Base-by-base conservation (phyloP, 2,797 vertebrate genomes). In the Neosilurus mollespiculum region DNA sequence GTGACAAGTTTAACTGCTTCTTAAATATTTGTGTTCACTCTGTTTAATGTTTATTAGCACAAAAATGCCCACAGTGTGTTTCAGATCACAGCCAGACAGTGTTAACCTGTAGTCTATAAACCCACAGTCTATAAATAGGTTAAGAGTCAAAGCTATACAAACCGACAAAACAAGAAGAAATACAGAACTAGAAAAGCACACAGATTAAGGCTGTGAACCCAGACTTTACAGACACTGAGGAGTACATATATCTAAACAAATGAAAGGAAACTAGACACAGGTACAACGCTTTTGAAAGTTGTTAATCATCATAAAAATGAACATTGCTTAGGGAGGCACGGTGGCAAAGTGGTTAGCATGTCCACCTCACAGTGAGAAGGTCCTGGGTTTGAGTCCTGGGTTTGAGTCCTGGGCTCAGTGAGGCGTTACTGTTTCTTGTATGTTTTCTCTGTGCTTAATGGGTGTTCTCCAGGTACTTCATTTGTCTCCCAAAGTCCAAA, bases 1-100 rank as follows among this genome's bases (percentile, higher is more conserved):
- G 93, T 64, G 58, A 65, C 34, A 34, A 59, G 56, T 16, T 53
- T 24, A 56, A 14, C 22, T 58, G n/a, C 53, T 70, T 54, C 4
- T 16, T 71, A 3, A 56, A 72, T 58, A 24, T 54, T 24, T 61
- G 10, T 82, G 49, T 26, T 37, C 54, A 34, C 2, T 62, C 20
- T 26, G 14, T 20, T 26, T 24, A 53, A 51, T 6, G 5, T 80
- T 15, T 69, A 18, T n/a, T n/a, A 56, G n/a, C 16, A 53, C 15
- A 56, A 30, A 30, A 54, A 2, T 9, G 0, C 1, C 1, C 2
- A 61, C 43, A 9, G 11, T 43, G 12, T 59, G 26, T 30, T 12
- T 76, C 26, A 22, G 26, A 75, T 26, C 51, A 54, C 24, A 73
- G 73, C 30, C 73, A 76, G 30, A 43, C 75, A 49, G 34, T 24